Evolutionary conservation across 2,797 vertebrate genomes (phyloP), one percentile per base, ranked within the genome.

Genomic region (Cossypha heuglini): DNA sequence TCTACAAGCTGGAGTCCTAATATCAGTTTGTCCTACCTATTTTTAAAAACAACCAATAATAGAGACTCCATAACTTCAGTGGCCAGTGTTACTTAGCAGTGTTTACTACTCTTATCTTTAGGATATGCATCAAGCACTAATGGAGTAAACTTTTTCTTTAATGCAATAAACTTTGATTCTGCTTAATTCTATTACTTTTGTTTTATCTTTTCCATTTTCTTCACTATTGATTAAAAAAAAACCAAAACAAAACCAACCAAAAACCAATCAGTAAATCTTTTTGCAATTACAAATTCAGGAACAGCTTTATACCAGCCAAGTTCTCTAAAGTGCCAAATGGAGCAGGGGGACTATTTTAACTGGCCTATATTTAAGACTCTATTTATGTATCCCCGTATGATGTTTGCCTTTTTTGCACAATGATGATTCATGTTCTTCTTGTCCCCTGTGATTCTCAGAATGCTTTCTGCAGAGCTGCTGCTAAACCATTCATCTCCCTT

Each of bases 311-410:
- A 71, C 20, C 46, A 82, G 43, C 59, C 37, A 58, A 75, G 46
- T 51, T 40, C 46, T 94, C 66, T 26, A 6, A 88, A 66, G 63
- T 73, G 91, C 77, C 83, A 93, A 79, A 55, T 89, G 37, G 74
- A 95, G 31, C 51, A 82, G 63, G 37, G 35, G 6, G 9, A 37
- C 62, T 79, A 38, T 91, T 95, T 88, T 69, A 94, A 88, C 43
- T 73, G 67, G 33, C 67, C 84, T 85, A 66, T 94, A 91, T 92
- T 95, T 96, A 95, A 76, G 55, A 49, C 31, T 87, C 58, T 95
- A 89, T 92, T 93, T 91, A 76, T 91, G 75, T 0, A 2, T 68
- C 59, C 37, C 74, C 0, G 0, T 82, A 59, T 75, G 62, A 88
- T 72, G 40, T 40, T 79, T 91, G 67, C 86, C 74, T 78, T 88